phyloP scores from a whole-genome alignment of 2,888 invertebrate genomes.

The Torymus tubicola region DNA sequence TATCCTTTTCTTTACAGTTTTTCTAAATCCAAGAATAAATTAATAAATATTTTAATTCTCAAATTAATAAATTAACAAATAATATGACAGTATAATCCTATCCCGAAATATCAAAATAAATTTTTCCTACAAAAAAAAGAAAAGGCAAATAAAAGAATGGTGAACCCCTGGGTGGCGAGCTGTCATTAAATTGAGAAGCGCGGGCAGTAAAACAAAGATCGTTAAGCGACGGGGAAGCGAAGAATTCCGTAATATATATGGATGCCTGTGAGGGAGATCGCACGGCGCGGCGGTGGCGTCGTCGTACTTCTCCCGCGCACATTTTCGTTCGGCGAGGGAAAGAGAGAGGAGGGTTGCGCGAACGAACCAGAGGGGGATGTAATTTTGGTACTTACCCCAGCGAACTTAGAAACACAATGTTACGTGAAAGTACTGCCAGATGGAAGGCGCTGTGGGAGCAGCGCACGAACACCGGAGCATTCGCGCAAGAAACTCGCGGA shows the following conservation, averaged over 20 bases:
- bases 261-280: conserved; percentile 62
- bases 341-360: not conserved
- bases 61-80: no score
- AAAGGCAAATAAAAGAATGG: conserved; percentile 38
- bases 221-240: conserved; percentile 67
- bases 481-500: conserved; percentile 65
- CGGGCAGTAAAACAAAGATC: conserved; percentile 70
- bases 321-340: conserved; percentile 63
- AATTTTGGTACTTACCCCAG: conserved; percentile 70
- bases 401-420: conserved; percentile 71
- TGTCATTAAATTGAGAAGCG: conserved; percentile 65
- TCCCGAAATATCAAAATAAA: no score
- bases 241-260: conserved; percentile 70
- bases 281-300: conserved; percentile 48
- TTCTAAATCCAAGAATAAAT: no score
- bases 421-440: conserved; percentile 72
- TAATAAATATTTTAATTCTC: no score
- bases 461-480: conserved; percentile 59
- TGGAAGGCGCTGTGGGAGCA: conserved; percentile 63
- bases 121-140: not conserved
- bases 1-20: no score
- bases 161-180: conserved; percentile 49
- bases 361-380: conserved; percentile 64
- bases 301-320: conserved; percentile 48
- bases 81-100: no score